Base-by-base conservation (phyloP, 2,797 vertebrate species). In the Mus caroli region DNA sequence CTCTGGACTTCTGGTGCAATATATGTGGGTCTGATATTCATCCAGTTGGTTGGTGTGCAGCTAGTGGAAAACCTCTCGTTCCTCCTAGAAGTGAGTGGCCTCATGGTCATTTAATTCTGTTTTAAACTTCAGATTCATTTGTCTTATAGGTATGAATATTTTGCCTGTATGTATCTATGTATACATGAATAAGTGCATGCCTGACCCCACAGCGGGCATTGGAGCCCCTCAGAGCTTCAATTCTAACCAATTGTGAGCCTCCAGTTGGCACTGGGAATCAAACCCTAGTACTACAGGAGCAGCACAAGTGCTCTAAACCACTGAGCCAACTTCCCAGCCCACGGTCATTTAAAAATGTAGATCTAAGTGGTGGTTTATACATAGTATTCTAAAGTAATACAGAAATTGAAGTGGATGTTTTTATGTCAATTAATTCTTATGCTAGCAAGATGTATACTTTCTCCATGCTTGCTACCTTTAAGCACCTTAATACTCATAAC, bases 21-120 rank as follows among this genome's bases (percentile, higher is more conserved):
- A 97, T 99, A 97, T 99, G 99, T 97, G 98, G 99, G 94, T 99
- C 99, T 88, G 99, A 99, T 96, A 98, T 99, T 95, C 99, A 99
- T 98, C 99, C 99, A 24, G 99, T 99, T 97, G 99, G 99, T 94
- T 99, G 99, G 99, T 99, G 99, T 87, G 99, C 99, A 96, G 99
- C 99, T 73, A 99, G 99, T 82, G 99, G 99, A 95, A 99, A 99
- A 98, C 99, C 99, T 82, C 99, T 99, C 40, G 99, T 99, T 97
- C 99, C 99, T 98, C 99, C 99, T 90, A 99, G 99, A 99, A 99
- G 99, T 99, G 98, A 98, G 99, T 98, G 90, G 83, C 13, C 76
- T 76, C 28, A 76, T 6, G 26, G 0, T 64, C n/a, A n/a, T 86
- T 84, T 77, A 34, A 52, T 67, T 85, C 46, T 69, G 26, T 71